Evolutionary conservation across 92 coral and sea anemone genomes (phyloP).

Genomic region (Phenganax stokvisi): DNA sequence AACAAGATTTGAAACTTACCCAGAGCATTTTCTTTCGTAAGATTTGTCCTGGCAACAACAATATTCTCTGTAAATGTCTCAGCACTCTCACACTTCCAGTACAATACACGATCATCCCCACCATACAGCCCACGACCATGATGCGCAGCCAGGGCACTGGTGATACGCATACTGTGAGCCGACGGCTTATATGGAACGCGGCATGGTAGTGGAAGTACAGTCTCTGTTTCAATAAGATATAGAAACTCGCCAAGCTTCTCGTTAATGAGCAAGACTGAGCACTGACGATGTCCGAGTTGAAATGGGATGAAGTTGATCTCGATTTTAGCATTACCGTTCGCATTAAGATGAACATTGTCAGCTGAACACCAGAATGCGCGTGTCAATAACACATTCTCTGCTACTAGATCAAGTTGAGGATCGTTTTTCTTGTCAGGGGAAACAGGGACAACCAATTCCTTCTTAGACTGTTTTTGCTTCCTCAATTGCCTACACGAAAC

Average conservation of each 20-base stretch:
- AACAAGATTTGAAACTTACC: slow-evolving; percentile 51
- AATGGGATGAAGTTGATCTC: slow-evolving; percentile 91
- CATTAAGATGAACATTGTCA: slow-evolving; percentile 60
- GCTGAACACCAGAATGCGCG: slow-evolving; percentile 90
- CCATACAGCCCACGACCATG: slow-evolving; percentile 85
- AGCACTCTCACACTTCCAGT: slow-evolving; percentile 88
- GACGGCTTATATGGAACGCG: slow-evolving; percentile 76
- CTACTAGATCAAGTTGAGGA: slow-evolving; percentile 5
- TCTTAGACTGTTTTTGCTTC: slow-evolving; percentile 60
- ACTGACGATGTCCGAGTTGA: slow-evolving; percentile 80
- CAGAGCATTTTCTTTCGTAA: slow-evolving; percentile 76
- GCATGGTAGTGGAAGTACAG: slow-evolving; percentile 82
- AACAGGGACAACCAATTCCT: slow-evolving; percentile 63
- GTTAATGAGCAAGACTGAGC: slow-evolving; percentile 90
- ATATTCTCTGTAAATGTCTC: slow-evolving; percentile 86
- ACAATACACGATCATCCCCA: slow-evolving; percentile 88
- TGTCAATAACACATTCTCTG: slow-evolving; percentile 47
- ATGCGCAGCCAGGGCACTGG: slow-evolving; percentile 90
- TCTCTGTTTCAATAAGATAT: slow-evolving; percentile 87
- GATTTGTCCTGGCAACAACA: slow-evolving; percentile 62
- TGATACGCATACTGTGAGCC: slow-evolving; percentile 78
- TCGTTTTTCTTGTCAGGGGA: slow-evolving; percentile 56
- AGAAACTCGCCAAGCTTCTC: slow-evolving; percentile 94
- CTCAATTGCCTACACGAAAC: slow-evolving; percentile 63
- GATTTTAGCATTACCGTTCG: slow-evolving; percentile 63